Base-by-base conservation (phyloP, 2,888 invertebrate genomes). In the Amphimallon solstitiale region DNA sequence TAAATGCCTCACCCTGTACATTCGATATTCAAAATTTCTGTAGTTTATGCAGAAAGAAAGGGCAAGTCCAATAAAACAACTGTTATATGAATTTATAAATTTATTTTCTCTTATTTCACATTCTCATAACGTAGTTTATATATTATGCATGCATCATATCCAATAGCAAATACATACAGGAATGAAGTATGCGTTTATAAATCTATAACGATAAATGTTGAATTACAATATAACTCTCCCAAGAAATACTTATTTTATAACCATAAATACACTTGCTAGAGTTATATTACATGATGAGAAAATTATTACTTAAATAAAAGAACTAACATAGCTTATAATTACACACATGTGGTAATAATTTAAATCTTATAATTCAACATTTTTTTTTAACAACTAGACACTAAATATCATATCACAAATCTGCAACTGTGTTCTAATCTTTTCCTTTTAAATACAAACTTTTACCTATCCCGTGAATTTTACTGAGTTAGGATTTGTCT, bases 361-460 rank as follows among this genome's bases (percentile, higher is more conserved):
- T 29, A 29, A 29, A 29, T 9, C 14, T 5, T 40, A 52, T 37
- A 52, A 52, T 29, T 29, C 29, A 29, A 29, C 29, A 29, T 29
- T 29, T 23, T 23, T n/a, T 23, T 23, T 29, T 29, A 29, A 29
- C 29, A 29, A 35, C 4, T 52, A 52, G 37, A 15, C 15, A 37
- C 10, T 37, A 38, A 40, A 52, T 14, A 52, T 52, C 9, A 56
- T 56, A 56, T 56, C 56, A 56, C 56, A 56, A 56, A 40, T 40
- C 14, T 43, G 56, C 12, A 40, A 40, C 56, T 56, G 56, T 56
- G 43, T 56, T 56, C 56, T 14, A 56, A n/a, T n/a, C n/a, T n/a
- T n/a, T n/a, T n/a, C 40, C 29, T 56, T 17, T 40, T 2, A 29
- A 29, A 40, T 40, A 40, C 23, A 4, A 23, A 40, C 9, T 7